Evolutionary conservation across 2,797 vertebrate species (phyloP).

Genomic region (Agapornis canus): DNA sequence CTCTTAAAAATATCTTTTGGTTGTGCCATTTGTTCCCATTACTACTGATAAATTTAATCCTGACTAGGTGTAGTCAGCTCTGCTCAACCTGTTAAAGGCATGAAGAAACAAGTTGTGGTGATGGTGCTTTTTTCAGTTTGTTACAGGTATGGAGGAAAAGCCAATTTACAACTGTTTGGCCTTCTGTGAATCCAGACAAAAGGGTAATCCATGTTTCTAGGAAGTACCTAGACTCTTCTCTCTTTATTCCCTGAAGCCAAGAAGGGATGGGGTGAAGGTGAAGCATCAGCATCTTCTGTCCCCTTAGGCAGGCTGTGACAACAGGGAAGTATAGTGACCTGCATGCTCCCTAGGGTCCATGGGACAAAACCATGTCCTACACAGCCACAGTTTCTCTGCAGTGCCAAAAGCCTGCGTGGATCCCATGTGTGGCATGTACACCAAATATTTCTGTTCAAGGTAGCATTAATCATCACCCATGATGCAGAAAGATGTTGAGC

Average conservation of each 20-base stretch:
- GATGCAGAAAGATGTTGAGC: neutral
- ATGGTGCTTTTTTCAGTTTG: neutral
- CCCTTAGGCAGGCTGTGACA: neutral
- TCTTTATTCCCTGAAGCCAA: neutral
- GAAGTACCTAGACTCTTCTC: neutral
- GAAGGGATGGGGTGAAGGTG: neutral
- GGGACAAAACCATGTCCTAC: neutral
- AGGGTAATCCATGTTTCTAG: neutral
- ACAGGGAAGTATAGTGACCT: rapidly evolving
- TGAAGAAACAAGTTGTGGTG: neutral
- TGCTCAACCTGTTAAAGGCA: neutral
- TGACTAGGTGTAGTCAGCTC: neutral
- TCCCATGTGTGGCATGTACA: rapidly evolving
- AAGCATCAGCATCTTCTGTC: neutral
- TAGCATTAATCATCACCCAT: neutral
- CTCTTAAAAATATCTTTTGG: neutral
- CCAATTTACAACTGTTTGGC: neutral
- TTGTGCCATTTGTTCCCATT: neutral
- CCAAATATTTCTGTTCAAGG: neutral
- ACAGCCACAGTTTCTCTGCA: neutral
- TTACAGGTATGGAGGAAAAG: neutral
- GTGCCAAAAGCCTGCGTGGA: rapidly evolving
- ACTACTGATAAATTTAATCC: neutral
- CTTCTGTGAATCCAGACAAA: neutral
- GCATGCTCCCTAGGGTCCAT: rapidly evolving